These are phyloP conservation scores for Campodea augens DNA, from an alignment of 1,140 invertebrate genomes.

Conservation along the genomic window DNA sequence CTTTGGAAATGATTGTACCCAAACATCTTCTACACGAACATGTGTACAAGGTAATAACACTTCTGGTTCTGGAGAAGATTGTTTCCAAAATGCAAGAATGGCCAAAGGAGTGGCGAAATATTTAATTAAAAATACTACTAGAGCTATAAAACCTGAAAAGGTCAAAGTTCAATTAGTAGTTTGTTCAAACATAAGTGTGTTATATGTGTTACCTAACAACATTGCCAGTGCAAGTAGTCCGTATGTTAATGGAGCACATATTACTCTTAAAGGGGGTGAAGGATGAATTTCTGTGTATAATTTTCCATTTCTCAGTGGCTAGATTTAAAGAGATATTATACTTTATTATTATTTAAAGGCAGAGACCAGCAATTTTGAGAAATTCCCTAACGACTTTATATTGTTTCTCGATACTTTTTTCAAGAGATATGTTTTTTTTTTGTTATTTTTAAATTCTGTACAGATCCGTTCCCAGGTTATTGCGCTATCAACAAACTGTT, in stretches of 20 bases:
- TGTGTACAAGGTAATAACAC: conserved; percentile 41
- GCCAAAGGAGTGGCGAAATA: conserved; percentile 38
- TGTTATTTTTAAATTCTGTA: too few species aligned
- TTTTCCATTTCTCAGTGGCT: conserved; percentile 8
- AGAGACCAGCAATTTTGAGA: too few species aligned
- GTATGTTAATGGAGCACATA: conserved; percentile 40
- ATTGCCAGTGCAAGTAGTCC: conserved; percentile 33
- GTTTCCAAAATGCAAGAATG: conserved; percentile 33
- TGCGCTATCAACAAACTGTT: too few species aligned
- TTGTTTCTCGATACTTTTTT: too few species aligned
- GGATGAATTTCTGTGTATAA: not conserved
- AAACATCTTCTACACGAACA: conserved; percentile 42
- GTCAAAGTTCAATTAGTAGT: conserved; percentile 6
- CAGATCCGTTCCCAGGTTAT: too few species aligned
- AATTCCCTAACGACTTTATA: too few species aligned
- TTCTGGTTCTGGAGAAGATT: conserved; percentile 17
- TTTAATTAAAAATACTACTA: conserved; percentile 43
- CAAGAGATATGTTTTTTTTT: too few species aligned
- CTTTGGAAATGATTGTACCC: conserved; percentile 49
- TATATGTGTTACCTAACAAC: conserved; percentile 29
- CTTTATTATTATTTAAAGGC: too few species aligned
- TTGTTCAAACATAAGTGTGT: not conserved
- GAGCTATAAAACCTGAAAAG: conserved; percentile 32
- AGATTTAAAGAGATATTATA: too few species aligned
- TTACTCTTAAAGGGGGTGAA: conserved; percentile 29